Percentiles rank a stretch among this genome's conserved stretches.
Conservation (phyloP, 2,113 vertebrate species). For the Lagopus muta region DNA sequence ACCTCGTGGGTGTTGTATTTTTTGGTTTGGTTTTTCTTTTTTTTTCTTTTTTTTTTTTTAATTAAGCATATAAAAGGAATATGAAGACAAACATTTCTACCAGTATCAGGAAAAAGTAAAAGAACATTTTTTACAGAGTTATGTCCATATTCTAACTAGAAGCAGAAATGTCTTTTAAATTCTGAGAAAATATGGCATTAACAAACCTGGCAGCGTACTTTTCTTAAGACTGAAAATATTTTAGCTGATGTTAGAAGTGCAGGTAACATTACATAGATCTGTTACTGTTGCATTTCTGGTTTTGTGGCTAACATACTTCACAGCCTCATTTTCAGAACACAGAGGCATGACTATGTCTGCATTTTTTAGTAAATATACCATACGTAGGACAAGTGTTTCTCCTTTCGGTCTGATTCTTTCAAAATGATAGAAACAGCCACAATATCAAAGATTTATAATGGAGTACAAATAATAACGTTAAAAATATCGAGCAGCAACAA, state of each 20-base stretch:
- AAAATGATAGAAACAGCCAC: neutral
- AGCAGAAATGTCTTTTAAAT: neutral
- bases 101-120: neutral
- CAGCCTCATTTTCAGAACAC: neutral
- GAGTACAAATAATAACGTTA: neutral
- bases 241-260: neutral
- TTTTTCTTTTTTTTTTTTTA: neutral
- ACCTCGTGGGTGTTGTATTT: neutral
- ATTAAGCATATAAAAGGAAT: neutral
- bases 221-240: conserved; percentile 28
- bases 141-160: neutral
- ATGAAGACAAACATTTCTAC: neutral
- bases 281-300: neutral
- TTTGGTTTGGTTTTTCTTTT: neutral
- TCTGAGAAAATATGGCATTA: neutral
- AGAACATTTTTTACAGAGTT: neutral
- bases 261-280: neutral
- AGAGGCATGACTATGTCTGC: neutral
- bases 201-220: neutral
- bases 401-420: neutral
- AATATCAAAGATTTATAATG: neutral
- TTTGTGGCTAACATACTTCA: neutral
- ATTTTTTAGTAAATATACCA: neutral
- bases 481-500: neutral
- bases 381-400: neutral